Base-by-base conservation (phyloP, 2,113 vertebrate genomes). In the Odontophorus gujanensis region DNA sequence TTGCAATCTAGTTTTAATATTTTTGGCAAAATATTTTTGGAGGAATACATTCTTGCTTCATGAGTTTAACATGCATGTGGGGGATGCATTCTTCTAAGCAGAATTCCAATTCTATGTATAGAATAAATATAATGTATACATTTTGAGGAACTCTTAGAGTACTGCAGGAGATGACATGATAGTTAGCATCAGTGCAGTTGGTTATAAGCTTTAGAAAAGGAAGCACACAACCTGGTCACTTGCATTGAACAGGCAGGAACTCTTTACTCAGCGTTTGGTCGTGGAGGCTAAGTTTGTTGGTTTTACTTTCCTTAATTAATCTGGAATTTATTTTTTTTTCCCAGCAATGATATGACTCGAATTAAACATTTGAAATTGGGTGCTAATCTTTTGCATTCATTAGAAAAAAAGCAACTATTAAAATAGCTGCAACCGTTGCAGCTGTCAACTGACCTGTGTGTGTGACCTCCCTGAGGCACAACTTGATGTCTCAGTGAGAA, bases 361-460 rank as follows among this genome's bases (percentile, higher is more conserved):
- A 28, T 14, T 82, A 59, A 69, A 69, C 65, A 76, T 66, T 63
- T 61, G 57, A 67, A 95, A 69, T 76, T 36, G 67, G 26, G 11
- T 85, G 43, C 57, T 87, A 14, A 76, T 87, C 34, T 88, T 59
- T 32, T 91, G 40, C 47, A 30, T 77, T 85, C 42, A 19, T 77
- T 62, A 77, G 47, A 80, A 86, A 81, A 68, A 77, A 42, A 80
- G 83, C 73, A 68, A 63, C 34, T 75, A 59, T 89, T 74, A 72
- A 87, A 93, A 83, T 42, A 90, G 55, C 59, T 94, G 62, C 50
- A 81, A 80, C 28, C 81, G 42, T 47, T 94, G 86, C 58, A 85
- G 77, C 86, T 84, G 75, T 87, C 93, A 85, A 95, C 89, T 96
- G 92, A 92, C 69, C 73, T 96, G 24, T 45, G 55, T 66, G 16